Conservation (phyloP, 2,888 invertebrate species). For the Dryocosmus kuriphilus region DNA sequence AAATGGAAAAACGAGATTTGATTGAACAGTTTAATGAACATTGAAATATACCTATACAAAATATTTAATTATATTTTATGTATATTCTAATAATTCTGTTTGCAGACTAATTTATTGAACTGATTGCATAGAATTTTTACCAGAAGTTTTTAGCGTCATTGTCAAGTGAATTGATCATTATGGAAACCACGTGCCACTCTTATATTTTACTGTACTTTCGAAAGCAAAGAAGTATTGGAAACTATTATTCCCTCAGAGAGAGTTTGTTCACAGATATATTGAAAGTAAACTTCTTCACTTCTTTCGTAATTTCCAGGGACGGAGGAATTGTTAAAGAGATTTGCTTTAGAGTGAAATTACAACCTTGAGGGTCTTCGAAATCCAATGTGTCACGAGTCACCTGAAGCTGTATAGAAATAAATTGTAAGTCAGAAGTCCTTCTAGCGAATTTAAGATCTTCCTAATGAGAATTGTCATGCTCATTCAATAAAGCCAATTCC, state of each 20-base stretch:
- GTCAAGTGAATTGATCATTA: neutral
- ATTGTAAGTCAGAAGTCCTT: neutral
- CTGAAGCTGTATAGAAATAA: neutral
- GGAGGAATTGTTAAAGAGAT: slow-evolving; percentile 56
- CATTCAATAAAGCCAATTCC: too few relatives aligned
- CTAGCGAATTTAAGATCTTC: neutral
- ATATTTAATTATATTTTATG: too few relatives aligned
- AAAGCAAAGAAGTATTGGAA: neutral
- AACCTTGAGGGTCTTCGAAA: slow-evolving; percentile 54
- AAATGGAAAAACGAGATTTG: too few relatives aligned
- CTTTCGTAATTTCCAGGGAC: slow-evolving; percentile 22
- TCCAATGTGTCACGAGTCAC: slow-evolving; percentile 49
- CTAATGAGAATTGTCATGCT: neutral
- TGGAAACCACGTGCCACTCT: neutral
- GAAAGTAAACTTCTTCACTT: neutral
- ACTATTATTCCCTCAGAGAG: neutral
- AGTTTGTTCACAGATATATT: neutral
- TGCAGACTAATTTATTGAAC: neutral
- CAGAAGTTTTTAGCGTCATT: neutral
- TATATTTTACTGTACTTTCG: neutral
- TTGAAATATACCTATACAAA: too few relatives aligned
- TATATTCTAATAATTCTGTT: neutral
- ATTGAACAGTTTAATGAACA: too few relatives aligned
- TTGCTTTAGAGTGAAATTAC: slow-evolving; percentile 46
- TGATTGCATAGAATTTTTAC: neutral